Conservation (phyloP, 2,113 vertebrate species). For the Axis porcinus region DNA sequence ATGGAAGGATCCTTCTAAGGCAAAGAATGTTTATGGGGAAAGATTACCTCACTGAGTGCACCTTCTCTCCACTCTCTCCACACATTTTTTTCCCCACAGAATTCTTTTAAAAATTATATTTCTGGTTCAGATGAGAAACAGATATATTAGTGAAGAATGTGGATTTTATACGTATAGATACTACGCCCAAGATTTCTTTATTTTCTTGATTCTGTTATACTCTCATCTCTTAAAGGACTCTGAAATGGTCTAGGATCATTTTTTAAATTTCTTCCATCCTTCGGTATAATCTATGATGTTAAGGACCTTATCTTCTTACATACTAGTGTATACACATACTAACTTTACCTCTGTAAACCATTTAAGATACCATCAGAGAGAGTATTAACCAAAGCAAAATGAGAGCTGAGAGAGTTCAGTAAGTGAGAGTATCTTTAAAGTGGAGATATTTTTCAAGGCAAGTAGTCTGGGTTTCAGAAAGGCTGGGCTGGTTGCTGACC, state of each 20-base stretch:
- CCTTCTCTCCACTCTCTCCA: neutral
- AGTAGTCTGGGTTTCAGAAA: neutral
- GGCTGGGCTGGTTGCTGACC: neutral
- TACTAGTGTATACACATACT: neutral
- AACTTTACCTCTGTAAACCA: neutral
- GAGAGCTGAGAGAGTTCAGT: neutral
- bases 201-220: neutral
- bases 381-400: neutral
- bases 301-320: neutral
- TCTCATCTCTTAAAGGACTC: neutral
- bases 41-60: neutral
- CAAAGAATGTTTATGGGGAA: neutral
- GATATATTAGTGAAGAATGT: neutral
- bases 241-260: neutral
- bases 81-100: neutral
- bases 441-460: neutral
- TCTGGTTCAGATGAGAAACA: neutral
- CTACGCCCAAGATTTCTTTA: neutral
- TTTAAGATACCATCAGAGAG: neutral
- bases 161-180: neutral
- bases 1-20: neutral
- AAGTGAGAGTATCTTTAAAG: neutral
- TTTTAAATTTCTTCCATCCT: neutral
- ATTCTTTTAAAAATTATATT: neutral
- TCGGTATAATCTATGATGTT: neutral